A percentile compares a stretch with the other conserved stretches of the same genome.
These are phyloP conservation scores for Thera obeliscata DNA, from an alignment of 2,888 invertebrate genomes.

Conservation along the genomic window DNA sequence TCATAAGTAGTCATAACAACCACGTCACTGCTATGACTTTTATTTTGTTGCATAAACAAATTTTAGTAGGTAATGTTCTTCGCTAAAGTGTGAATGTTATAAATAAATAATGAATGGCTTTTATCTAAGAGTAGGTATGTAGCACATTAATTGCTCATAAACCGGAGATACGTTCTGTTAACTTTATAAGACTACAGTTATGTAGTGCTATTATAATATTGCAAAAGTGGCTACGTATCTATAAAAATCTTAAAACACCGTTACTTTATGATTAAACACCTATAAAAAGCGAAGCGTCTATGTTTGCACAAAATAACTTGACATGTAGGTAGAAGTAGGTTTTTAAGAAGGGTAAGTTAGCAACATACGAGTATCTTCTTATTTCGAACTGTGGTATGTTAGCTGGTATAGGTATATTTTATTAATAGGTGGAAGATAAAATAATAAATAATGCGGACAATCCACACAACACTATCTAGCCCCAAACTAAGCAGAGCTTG, in stretches of 20 bases:
- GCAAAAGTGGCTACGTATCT: constrained; percentile 33
- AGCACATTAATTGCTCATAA: constrained; percentile 38
- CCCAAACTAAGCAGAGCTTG: too few species aligned
- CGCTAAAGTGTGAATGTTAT: neutral
- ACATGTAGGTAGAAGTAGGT: neutral
- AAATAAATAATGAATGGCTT: neutral
- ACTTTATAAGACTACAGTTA: constrained; percentile 46
- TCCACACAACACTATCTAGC: too few species aligned
- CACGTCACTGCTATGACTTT: constrained; percentile 6
- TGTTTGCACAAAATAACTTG: constrained; percentile 6
- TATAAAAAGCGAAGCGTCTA: constrained; percentile 16
- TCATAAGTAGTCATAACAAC: constrained; percentile 9
- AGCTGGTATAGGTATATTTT: too few species aligned
- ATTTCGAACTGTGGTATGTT: too few species aligned
- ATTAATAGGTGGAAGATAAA: too few species aligned
- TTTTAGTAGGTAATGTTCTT: neutral
- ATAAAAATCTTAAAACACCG: constrained; percentile 27
- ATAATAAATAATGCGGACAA: too few species aligned
- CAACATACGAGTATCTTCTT: too few species aligned
- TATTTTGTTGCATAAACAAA: neutral
- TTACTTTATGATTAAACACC: constrained; percentile 14
- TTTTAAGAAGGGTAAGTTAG: too few species aligned
- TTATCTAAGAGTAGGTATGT: constrained; percentile 13
- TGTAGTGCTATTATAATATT: constrained; percentile 40
- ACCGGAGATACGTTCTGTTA: constrained; percentile 66